Conservation (phyloP, 2,797 vertebrate genomes). For the Varecia variegata region DNA sequence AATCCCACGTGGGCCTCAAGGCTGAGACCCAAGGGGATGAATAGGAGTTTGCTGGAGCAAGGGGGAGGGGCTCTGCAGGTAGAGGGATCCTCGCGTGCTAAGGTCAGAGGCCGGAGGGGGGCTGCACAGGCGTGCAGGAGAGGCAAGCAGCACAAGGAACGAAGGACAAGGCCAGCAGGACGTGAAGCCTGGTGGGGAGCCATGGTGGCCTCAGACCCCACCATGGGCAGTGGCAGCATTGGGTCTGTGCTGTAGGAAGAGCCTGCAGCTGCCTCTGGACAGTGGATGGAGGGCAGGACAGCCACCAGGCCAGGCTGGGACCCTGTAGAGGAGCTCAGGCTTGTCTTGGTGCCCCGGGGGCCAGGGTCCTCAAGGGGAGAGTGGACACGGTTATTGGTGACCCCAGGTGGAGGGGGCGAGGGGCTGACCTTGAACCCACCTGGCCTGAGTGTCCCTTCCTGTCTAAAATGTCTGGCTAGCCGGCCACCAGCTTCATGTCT, state of each 20-base stretch:
- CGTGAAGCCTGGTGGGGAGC: not conserved
- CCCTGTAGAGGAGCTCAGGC: not conserved
- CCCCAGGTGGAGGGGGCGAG: not conserved
- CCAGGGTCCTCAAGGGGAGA: not conserved
- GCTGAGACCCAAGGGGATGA: not conserved
- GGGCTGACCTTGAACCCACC: not conserved
- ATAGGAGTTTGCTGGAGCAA: not conserved
- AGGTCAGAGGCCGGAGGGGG: not conserved
- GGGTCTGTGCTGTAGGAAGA: not conserved
- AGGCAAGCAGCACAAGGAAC: not conserved
- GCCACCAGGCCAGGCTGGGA: not conserved
- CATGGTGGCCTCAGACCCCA: not conserved
- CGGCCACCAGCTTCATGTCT: not conserved
- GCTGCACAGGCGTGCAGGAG: not conserved
- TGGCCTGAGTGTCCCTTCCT: not conserved
- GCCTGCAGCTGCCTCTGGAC: not conserved
- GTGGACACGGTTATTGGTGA: not conserved
- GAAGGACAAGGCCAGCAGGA: not conserved
- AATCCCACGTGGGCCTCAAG: not conserved
- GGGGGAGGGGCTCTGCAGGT: not conserved
- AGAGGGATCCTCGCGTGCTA: not conserved
- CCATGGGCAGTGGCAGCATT: accelerated
- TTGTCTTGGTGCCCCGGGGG: not conserved
- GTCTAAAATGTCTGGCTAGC: not conserved
- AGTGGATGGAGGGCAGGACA: not conserved